These are phyloP conservation scores for Nephrotoma appendiculata DNA, from an alignment of 2,888 invertebrate genomes.

Conservation along the genomic window DNA sequence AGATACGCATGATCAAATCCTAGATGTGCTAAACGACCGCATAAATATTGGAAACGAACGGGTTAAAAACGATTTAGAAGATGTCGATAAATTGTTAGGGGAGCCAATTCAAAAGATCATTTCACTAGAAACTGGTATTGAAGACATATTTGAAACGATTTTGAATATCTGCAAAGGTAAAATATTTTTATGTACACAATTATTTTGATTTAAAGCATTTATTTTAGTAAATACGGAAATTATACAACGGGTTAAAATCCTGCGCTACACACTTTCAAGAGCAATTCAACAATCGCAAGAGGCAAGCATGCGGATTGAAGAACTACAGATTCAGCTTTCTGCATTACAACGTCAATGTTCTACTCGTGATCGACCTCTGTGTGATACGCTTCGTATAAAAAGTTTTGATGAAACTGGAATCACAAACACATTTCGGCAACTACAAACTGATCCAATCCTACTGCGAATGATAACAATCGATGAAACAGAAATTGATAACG, in stretches of 20 bases:
- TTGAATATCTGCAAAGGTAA: constrained; percentile 56
- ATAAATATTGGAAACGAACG: constrained; percentile 46
- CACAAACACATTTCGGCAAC: constrained; percentile 31
- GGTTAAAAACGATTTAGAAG: constrained; percentile 45
- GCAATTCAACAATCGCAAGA: constrained; percentile 31
- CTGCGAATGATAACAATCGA: constrained; percentile 32
- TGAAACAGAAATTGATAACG: constrained; percentile 30
- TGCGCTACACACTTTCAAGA: constrained; percentile 30
- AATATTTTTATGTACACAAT: not conserved
- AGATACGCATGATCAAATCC: constrained; percentile 48
- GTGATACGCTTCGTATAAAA: constrained; percentile 58
- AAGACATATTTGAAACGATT: constrained; percentile 55
- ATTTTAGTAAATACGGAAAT: constrained; percentile 28
- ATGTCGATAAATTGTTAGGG: constrained; percentile 57
- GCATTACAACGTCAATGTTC: constrained; percentile 46
- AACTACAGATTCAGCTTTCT: constrained; percentile 32
- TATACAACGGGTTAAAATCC: constrained; percentile 30
- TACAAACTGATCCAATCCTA: constrained; percentile 32
- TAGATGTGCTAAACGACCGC: constrained; percentile 38
- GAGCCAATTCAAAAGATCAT: constrained; percentile 63
- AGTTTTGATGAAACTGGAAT: constrained; percentile 43
- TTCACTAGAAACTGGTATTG: constrained; percentile 57
- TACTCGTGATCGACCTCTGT: constrained; percentile 53
- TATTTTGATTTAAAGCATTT: not conserved
- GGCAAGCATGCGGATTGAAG: constrained; percentile 32